Evolutionary conservation across 2,113 vertebrate genomes (phyloP).

Genomic region (Hipposideros armiger): DNA sequence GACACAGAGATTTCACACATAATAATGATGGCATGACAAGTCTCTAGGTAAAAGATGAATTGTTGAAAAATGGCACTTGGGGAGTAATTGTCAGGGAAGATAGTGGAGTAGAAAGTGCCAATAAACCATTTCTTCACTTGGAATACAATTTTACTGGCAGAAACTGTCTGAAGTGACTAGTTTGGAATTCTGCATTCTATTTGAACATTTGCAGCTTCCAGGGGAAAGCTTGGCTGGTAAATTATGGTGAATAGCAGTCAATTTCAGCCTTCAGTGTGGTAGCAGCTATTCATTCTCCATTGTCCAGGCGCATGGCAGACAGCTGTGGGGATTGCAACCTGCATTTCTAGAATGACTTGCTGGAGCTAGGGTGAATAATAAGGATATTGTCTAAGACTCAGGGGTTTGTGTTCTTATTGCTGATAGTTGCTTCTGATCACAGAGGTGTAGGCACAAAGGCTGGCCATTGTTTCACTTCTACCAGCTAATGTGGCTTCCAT

Average conservation of each 20-base stretch:
- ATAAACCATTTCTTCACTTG: background rate
- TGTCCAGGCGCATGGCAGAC: background rate
- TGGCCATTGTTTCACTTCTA: background rate
- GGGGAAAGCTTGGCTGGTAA: background rate
- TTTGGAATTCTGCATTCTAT: background rate
- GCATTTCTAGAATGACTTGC: background rate
- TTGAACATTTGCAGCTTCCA: background rate
- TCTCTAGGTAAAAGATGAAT: background rate
- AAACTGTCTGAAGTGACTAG: background rate
- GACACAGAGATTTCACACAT: background rate
- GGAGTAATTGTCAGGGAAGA: background rate
- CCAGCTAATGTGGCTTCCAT: background rate
- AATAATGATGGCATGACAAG: background rate
- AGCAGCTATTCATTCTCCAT: background rate
- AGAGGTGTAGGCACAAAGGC: background rate
- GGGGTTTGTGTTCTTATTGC: background rate
- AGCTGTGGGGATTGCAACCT: background rate
- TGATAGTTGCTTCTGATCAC: background rate
- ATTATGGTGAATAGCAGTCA: background rate
- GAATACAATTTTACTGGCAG: background rate
- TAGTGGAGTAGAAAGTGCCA: background rate
- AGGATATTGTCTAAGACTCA: background rate
- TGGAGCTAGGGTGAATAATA: background rate
- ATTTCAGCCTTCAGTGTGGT: background rate
- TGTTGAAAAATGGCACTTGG: background rate